Percentiles rank a stretch among this genome's conserved stretches.
Evolutionary conservation across 2,888 invertebrate genomes (phyloP).

Genomic region (Drepana falcataria): DNA sequence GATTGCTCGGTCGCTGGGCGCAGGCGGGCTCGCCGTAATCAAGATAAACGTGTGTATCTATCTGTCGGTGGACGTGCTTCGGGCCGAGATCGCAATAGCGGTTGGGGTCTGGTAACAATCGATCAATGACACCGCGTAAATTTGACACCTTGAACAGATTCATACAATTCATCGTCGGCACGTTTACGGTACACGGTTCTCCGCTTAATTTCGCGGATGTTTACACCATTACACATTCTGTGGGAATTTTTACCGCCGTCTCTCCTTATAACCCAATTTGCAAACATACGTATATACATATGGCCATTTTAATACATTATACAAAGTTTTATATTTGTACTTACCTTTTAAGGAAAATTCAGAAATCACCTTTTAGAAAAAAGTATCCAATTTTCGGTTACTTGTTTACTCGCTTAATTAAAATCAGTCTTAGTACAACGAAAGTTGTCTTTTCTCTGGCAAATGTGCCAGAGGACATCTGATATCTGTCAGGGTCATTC

Average conservation of each 20-base stretch:
- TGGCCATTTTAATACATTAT: too few species aligned
- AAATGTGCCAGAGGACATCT: too few species aligned
- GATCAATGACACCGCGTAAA: conserved; percentile 51
- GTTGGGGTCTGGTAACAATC: conserved; percentile 36
- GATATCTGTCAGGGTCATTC: too few species aligned
- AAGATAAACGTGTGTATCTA: conserved; percentile 29
- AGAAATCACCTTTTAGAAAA: too few species aligned
- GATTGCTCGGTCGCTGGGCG: conserved; percentile 32
- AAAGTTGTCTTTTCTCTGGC: too few species aligned
- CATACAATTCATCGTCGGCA: conserved; percentile 5
- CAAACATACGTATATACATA: too few species aligned
- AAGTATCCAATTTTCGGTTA: too few species aligned
- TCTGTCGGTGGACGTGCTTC: conserved; percentile 15
- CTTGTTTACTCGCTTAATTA: too few species aligned
- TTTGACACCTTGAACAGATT: conserved; percentile 37
- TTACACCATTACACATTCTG: background rate
- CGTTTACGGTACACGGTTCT: background rate
- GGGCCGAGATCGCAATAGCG: conserved; percentile 22
- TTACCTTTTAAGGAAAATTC: too few species aligned
- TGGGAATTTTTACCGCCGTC: background rate
- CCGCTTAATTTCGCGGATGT: background rate
- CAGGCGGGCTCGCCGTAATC: conserved; percentile 31
- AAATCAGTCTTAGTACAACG: too few species aligned
- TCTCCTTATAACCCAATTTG: too few species aligned
- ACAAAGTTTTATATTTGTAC: too few species aligned